These are phyloP conservation scores for Drosophila infuscata DNA, from an alignment of 2,888 invertebrate species.

Conservation along the genomic window DNA sequence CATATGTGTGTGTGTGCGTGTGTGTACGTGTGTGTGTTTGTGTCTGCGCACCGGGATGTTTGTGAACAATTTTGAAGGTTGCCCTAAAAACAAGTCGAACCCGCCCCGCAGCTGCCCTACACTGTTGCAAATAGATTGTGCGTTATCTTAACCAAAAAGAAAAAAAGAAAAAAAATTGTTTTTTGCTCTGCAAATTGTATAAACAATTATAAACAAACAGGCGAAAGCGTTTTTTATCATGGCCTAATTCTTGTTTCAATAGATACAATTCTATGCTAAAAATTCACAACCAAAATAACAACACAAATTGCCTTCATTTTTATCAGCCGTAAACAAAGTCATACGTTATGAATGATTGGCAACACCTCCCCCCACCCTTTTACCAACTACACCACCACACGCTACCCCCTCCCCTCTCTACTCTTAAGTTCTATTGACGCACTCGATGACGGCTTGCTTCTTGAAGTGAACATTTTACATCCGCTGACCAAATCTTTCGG, in stretches of 20 bases:
- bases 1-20: not conserved
- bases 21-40: constrained; percentile 11
- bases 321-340: constrained; percentile 61
- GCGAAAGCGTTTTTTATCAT: constrained; percentile 70
- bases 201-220: constrained; percentile 78
- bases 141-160: constrained; percentile 54
- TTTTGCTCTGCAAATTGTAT: constrained; percentile 65
- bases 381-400: not conserved
- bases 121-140: constrained; percentile 54
- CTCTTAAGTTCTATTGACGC: constrained; percentile 38
- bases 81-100: constrained; percentile 4
- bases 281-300: constrained; percentile 44
- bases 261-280: constrained; percentile 55
- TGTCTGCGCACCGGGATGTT: constrained; percentile 45
- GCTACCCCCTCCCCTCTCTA: not conserved
- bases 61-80: constrained; percentile 70
- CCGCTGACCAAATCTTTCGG: constrained; percentile 33
- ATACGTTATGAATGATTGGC: constrained; percentile 52
- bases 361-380: not conserved
- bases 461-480: constrained; percentile 31
- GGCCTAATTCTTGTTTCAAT: constrained; percentile 63
- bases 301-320: constrained; percentile 29
- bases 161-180: not conserved
- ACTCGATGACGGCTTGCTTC: constrained; percentile 9
- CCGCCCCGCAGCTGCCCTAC: constrained; percentile 2